phyloP scores from a whole-genome alignment of 2,113 vertebrate genomes.

The Urocynchramus pylzowi region DNA sequence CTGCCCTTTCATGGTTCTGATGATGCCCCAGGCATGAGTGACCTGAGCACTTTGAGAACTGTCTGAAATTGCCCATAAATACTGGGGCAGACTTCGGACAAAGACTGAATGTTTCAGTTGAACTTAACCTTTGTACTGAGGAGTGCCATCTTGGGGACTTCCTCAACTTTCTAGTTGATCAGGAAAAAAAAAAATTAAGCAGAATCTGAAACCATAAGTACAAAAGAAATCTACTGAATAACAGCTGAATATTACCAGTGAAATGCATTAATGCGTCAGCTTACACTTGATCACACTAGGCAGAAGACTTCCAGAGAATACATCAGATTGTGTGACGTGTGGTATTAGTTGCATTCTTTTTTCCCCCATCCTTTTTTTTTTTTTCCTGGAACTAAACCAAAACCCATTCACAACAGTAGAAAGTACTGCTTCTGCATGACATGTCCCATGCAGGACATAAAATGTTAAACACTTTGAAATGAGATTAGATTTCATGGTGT shows the following conservation, averaged over 20 bases:
- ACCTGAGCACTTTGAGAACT: not conserved
- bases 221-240: not conserved
- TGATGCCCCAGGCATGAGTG: constrained; percentile 11
- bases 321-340: not conserved
- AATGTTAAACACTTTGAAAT: not conserved
- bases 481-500: not conserved
- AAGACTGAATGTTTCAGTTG: not conserved
- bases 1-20: constrained; percentile 20
- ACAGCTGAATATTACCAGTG: not conserved
- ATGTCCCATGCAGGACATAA: not conserved
- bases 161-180: not conserved
- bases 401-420: not conserved
- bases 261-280: not conserved
- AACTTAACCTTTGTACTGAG: not conserved
- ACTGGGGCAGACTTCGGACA: constrained; percentile 18
- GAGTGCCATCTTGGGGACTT: not conserved
- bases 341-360: not conserved
- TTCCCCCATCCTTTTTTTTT: fast-evolving
- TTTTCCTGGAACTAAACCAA: not conserved
- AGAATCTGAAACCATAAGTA: not conserved
- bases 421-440: not conserved
- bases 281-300: not conserved
- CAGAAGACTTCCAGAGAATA: not conserved
- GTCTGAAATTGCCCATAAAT: constrained; percentile 20
- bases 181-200: not conserved